A percentile compares a stretch with the other conserved stretches of the same genome.
phyloP scores from a whole-genome alignment of 2,113 vertebrate species.

The Numenius arquata region DNA sequence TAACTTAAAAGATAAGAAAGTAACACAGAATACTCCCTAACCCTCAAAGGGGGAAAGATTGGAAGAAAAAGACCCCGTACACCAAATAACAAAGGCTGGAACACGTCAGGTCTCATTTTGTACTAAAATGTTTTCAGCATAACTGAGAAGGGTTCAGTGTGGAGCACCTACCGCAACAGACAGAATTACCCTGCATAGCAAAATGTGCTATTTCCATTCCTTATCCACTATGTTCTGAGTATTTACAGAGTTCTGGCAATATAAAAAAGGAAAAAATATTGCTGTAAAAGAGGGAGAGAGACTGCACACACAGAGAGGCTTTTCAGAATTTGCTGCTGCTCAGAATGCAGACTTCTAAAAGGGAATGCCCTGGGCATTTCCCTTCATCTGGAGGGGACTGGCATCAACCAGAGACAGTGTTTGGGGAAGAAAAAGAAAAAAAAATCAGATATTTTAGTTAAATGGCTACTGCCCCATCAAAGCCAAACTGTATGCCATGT shows the following conservation, averaged over 20 bases:
- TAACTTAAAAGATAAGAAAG: neutral
- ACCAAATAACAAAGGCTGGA: neutral
- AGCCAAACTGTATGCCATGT: neutral
- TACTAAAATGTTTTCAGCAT: neutral
- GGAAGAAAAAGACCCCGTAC: neutral
- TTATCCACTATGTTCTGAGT: neutral
- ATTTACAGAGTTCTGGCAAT: neutral
- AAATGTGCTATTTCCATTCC: neutral
- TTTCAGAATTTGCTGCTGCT: neutral
- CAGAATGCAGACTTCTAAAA: neutral
- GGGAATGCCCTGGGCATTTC: neutral
- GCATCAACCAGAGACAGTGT: neutral
- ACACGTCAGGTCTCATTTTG: neutral
- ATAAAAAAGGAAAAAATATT: neutral
- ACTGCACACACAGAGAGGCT: neutral
- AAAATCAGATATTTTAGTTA: neutral
- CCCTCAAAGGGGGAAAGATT: neutral
- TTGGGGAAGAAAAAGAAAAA: neutral
- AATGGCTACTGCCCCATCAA: neutral
- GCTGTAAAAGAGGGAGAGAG: neutral
- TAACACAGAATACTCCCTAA: neutral
- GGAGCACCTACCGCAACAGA: neutral
- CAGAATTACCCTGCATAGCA: neutral
- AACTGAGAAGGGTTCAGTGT: neutral
- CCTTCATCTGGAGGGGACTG: neutral